These are phyloP conservation scores for Aspiorhynchus laticeps DNA, from an alignment of 2,113 vertebrate genomes.

Conservation along the genomic window DNA sequence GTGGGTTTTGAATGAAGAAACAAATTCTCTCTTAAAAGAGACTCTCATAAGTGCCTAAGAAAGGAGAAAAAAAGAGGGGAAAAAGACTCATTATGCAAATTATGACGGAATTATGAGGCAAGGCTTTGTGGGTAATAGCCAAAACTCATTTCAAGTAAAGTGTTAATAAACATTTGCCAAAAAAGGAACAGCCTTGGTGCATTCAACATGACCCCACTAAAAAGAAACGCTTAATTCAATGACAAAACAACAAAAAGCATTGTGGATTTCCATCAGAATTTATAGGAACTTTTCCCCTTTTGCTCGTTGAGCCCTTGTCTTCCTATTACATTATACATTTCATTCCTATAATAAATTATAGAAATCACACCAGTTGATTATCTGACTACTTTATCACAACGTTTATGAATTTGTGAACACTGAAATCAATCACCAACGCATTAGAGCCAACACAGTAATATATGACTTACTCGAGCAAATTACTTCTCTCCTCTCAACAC, in stretches of 20 bases:
- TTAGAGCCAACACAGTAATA: slow-evolving; percentile 12
- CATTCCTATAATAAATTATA: slow-evolving; percentile 14
- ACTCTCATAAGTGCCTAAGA: background rate
- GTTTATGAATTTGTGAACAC: slow-evolving; percentile 27
- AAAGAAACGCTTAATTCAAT: background rate
- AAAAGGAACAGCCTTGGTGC: background rate
- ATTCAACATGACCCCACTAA: background rate
- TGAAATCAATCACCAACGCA: slow-evolving; percentile 17
- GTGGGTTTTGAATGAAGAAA: background rate
- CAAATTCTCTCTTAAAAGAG: background rate
- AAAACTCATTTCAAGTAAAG: background rate
- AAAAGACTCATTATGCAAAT: slow-evolving; percentile 10
- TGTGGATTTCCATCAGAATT: background rate
- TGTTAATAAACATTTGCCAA: background rate
- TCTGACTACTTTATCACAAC: slow-evolving; percentile 26
- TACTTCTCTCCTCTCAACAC: background rate
- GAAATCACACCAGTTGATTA: slow-evolving; percentile 9
- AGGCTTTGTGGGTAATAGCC: slow-evolving; percentile 10
- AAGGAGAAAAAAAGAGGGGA: background rate
- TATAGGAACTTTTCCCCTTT: background rate
- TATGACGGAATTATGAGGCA: slow-evolving; percentile 13
- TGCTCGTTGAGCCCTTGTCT: background rate
- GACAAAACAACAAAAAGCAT: background rate
- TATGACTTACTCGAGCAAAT: slow-evolving; percentile 15
- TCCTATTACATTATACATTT: background rate